A percentile compares a stretch with the other conserved stretches of the same genome.
phyloP scores from a whole-genome alignment of 2,888 invertebrate genomes.

The Lasioglossum vierecki region DNA sequence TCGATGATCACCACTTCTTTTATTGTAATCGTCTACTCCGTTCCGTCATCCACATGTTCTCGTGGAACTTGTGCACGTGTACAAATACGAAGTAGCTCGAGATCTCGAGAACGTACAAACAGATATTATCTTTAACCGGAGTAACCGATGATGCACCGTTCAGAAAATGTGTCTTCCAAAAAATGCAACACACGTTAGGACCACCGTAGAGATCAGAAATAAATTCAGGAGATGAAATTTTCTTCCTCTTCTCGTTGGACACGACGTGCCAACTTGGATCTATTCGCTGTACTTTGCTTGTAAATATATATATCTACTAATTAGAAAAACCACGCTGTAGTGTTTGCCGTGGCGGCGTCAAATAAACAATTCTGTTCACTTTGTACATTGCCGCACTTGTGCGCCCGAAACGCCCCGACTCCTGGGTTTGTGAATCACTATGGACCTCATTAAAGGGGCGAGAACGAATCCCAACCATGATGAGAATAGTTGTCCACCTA shows the following conservation, averaged over 20 bases:
- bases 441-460: conserved; percentile 83
- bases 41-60: conserved; percentile 83
- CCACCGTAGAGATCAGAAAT: conserved; percentile 1
- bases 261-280: conserved; percentile 30
- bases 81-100: conserved; percentile 19
- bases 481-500: conserved; percentile 12
- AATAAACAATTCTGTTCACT: conserved; percentile 69
- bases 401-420: conserved; percentile 79
- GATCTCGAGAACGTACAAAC: too few relatives aligned
- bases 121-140: neutral
- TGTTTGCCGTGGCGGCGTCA: conserved; percentile 75
- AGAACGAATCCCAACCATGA: conserved; percentile 75
- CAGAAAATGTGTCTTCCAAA: conserved; percentile 94
- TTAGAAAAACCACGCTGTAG: conserved; percentile 76
- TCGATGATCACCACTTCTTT: conserved; percentile 62
- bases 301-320: conserved; percentile 73
- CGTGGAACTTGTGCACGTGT: conserved; percentile 70
- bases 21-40: conserved; percentile 67
- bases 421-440: conserved; percentile 82
- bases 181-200: conserved; percentile 55
- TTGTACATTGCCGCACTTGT: conserved; percentile 72
- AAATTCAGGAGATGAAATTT: neutral
- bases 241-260: conserved; percentile 43
- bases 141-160: conserved; percentile 74
- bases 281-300: conserved; percentile 80